These are phyloP conservation scores for Drosophila infuscata DNA, from an alignment of 2,888 invertebrate species.

Conservation along the genomic window DNA sequence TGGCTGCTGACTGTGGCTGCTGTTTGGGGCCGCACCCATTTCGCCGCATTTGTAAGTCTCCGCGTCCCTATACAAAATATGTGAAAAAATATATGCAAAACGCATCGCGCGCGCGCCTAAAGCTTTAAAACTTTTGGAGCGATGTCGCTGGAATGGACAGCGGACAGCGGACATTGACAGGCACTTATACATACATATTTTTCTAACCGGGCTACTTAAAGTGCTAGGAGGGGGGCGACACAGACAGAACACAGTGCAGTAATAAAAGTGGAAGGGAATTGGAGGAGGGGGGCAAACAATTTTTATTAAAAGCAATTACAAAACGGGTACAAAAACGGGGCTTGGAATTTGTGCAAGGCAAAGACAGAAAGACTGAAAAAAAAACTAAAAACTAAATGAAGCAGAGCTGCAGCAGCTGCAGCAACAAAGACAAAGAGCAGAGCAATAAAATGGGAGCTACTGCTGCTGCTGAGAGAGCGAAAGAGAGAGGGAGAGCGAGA, in stretches of 20 bases:
- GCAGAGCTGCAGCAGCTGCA: conserved; percentile 58
- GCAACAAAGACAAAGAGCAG: conserved; percentile 72
- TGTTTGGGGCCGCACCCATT: conserved; percentile 71
- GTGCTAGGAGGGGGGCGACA: conserved; percentile 16
- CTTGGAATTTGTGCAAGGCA: conserved; percentile 70
- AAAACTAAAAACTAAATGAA: conserved; percentile 56
- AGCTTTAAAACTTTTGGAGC: conserved; percentile 62
- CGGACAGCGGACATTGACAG: conserved; percentile 46
- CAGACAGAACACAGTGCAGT: conserved; percentile 49
- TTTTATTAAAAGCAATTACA: conserved; percentile 80
- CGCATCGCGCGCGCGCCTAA: conserved; percentile 73
- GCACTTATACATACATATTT: conserved; percentile 33
- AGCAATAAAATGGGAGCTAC: conserved; percentile 59
- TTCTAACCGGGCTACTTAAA: conserved; percentile 55
- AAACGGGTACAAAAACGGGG: conserved; percentile 67
- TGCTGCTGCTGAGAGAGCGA: conserved; percentile 20
- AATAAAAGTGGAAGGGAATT: conserved; percentile 27
- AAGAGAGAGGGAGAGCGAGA: conserved; percentile 21
- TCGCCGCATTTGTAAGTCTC: conserved; percentile 25
- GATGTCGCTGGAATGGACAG: conserved; percentile 35
- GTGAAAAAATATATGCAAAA: conserved; percentile 65
- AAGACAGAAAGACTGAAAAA: conserved; percentile 49
- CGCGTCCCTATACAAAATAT: conserved; percentile 45
- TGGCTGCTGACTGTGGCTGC: conserved; percentile 45
- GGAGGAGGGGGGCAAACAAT: conserved; percentile 55